Evolutionary conservation across 1,140 invertebrate genomes (phyloP).

Genomic region (Drosophila lacertosa): DNA sequence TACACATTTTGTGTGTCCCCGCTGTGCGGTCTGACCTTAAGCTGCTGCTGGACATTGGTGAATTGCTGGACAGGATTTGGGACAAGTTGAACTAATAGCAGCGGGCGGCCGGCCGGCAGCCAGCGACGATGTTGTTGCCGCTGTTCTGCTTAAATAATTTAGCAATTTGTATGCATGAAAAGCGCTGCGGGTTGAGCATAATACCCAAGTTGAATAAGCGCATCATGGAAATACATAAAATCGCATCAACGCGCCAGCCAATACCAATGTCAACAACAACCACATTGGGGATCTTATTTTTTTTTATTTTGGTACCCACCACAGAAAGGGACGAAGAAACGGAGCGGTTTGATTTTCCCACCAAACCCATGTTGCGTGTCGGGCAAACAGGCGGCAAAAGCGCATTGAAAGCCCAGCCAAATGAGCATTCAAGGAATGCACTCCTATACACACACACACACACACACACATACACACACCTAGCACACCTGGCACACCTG

Average conservation of each 20-base stretch:
- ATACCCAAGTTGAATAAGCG: conserved; percentile 77
- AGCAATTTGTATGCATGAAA: conserved; percentile 82
- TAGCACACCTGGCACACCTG: conserved; percentile 15
- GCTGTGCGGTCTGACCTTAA: conserved; percentile 53
- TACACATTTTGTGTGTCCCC: conserved; percentile 28
- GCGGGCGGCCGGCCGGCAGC: conserved; percentile 38
- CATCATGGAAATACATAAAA: conserved; percentile 80
- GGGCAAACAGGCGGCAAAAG: conserved; percentile 31
- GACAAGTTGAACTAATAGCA: conserved; percentile 72
- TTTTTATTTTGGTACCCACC: background rate
- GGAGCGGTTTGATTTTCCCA: too few species aligned
- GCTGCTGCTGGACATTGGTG: conserved; percentile 44
- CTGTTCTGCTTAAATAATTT: conserved; percentile 75
- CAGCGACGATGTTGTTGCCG: conserved; percentile 1
- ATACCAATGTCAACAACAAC: conserved; percentile 24
- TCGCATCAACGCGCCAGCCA: conserved; percentile 66
- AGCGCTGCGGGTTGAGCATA: conserved; percentile 70
- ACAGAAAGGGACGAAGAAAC: background rate
- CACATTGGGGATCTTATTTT: background rate
- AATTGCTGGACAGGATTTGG: conserved; percentile 58
- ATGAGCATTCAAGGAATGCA: conserved; percentile 78
- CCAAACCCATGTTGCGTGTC: background rate
- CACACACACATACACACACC: conserved; percentile 29
- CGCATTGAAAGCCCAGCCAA: conserved; percentile 57
- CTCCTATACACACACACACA: conserved; percentile 49